Evolutionary conservation across 2,888 invertebrate species (phyloP).

Genomic region (Omphaloscelis lunosa): DNA sequence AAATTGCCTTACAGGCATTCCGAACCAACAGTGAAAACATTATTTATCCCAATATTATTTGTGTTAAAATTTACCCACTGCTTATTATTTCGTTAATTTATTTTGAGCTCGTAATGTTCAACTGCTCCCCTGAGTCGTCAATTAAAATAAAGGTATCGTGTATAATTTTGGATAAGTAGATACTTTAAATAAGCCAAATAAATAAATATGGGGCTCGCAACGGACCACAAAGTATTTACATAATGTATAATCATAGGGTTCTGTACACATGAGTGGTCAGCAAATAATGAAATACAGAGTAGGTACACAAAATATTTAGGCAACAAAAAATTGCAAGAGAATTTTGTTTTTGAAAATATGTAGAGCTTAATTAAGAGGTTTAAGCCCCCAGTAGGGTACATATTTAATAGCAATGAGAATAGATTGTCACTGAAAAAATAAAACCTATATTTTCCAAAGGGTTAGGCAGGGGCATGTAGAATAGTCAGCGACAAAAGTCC

Average conservation of each 20-base stretch:
- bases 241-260: background rate
- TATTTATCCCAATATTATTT: slow-evolving; percentile 8
- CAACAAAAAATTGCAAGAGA: background rate
- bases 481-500: background rate
- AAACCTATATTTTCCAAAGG: background rate
- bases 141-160: slow-evolving; percentile 24
- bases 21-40: slow-evolving; percentile 6
- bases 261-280: background rate
- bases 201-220: background rate
- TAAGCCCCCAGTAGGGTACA: background rate
- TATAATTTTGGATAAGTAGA: slow-evolving; percentile 11
- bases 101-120: slow-evolving; percentile 3
- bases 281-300: slow-evolving; percentile 1
- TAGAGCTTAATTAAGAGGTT: background rate
- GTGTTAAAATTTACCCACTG: background rate
- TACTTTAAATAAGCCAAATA: background rate
- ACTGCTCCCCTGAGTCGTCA: slow-evolving; percentile 8
- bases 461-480: background rate
- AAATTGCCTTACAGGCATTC: too few species aligned
- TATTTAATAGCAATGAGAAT: background rate
- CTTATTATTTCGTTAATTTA: slow-evolving; percentile 11
- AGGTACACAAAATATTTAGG: background rate
- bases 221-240: slow-evolving; percentile 8
- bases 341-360: background rate
- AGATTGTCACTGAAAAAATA: background rate